phyloP scores from a whole-genome alignment of 2,113 vertebrate genomes.

The Seriola aureovittata region DNA sequence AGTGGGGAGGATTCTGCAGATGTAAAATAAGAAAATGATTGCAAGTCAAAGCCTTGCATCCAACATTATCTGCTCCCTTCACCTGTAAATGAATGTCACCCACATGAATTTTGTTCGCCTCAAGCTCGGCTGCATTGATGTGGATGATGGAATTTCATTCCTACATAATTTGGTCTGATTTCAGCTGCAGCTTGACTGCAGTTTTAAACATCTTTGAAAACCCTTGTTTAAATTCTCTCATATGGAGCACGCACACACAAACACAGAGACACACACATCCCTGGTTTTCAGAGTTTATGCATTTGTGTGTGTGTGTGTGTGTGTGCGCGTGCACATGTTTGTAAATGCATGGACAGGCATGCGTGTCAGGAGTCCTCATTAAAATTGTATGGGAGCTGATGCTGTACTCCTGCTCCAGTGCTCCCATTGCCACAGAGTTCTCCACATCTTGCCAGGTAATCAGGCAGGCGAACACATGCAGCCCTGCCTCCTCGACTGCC shows the following conservation, averaged over 20 bases:
- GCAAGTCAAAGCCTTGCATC: not conserved
- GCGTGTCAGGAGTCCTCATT: slow-evolving; percentile 57
- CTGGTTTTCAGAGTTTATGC: slow-evolving; percentile 16
- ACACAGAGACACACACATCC: not conserved
- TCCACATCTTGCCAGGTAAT: slow-evolving; percentile 54
- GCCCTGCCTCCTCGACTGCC: slow-evolving; percentile 19
- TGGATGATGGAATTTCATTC: slow-evolving; percentile 32
- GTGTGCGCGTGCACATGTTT: slow-evolving; percentile 5
- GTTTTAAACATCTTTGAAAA: slow-evolving; percentile 33
- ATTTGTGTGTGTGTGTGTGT: not conserved
- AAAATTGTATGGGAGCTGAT: slow-evolving; percentile 48
- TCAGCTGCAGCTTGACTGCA: slow-evolving; percentile 15
- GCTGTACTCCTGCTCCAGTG: slow-evolving; percentile 34
- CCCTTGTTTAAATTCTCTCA: slow-evolving; percentile 10
- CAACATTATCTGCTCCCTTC: not conserved
- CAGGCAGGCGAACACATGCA: slow-evolving; percentile 11
- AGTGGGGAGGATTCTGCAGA: not conserved
- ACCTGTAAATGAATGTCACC: slow-evolving; percentile 35
- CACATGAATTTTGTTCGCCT: not conserved
- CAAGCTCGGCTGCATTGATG: not conserved
- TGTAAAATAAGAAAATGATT: not conserved
- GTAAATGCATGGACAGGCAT: slow-evolving; percentile 27
- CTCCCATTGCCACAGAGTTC: slow-evolving; percentile 42
- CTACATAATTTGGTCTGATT: slow-evolving; percentile 34
- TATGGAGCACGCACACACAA: not conserved